Percentiles rank a stretch among this genome's conserved stretches.
phyloP scores from a whole-genome alignment of 2,888 invertebrate species.

The Epirrita christyi region DNA sequence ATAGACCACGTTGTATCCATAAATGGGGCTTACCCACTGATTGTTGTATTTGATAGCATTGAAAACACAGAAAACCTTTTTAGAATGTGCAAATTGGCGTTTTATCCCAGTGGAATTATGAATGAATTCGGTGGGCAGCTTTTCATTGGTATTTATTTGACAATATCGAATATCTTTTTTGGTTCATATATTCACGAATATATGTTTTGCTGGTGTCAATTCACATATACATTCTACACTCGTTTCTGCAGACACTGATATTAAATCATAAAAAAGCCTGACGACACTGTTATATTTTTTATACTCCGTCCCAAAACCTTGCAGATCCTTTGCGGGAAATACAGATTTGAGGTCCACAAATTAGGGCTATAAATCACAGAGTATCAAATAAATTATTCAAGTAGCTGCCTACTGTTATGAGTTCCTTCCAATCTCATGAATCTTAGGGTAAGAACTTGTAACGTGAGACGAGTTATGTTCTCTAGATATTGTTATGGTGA shows the following conservation, averaged over 20 bases:
- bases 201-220: neutral
- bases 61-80: conserved; percentile 3
- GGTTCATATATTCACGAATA: too few species aligned
- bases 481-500: conserved; percentile 15
- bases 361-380: conserved; percentile 38
- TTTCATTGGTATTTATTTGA: neutral
- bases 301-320: conserved; percentile 11
- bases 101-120: neutral
- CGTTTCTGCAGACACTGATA: conserved; percentile 9
- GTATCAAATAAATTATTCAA: conserved; percentile 41
- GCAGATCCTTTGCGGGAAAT: conserved; percentile 25
- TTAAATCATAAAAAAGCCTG: conserved; percentile 21
- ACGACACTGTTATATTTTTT: conserved; percentile 22
- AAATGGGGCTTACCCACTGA: conserved; percentile 30
- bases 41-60: conserved; percentile 21
- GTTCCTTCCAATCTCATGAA: conserved; percentile 30
- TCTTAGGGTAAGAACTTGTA: conserved; percentile 16
- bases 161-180: neutral
- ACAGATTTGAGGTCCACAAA: conserved; percentile 35
- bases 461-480: conserved; percentile 9
- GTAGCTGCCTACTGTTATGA: conserved; percentile 31
- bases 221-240: conserved; percentile 1
- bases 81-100: conserved; percentile 1
- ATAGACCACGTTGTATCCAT: conserved; percentile 27
- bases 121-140: neutral